A percentile compares a stretch with the other conserved stretches of the same genome.
These are phyloP conservation scores for Cyanistes caeruleus DNA, from an alignment of 2,113 vertebrate genomes.

Conservation along the genomic window DNA sequence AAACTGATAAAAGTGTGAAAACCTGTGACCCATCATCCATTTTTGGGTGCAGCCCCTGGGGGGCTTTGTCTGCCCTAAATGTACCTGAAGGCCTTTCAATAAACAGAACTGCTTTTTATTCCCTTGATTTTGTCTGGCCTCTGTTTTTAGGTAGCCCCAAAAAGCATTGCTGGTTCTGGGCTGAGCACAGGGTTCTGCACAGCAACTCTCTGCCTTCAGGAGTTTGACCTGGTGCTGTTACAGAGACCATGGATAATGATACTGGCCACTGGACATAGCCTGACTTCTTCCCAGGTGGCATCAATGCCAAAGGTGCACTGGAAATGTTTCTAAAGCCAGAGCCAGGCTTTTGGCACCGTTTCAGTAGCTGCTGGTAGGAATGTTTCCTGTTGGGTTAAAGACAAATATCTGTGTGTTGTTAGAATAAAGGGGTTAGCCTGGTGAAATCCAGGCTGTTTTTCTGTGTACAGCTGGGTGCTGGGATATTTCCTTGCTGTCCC, in stretches of 20 bases:
- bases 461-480: accelerated
- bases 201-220: neutral
- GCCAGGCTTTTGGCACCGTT: neutral
- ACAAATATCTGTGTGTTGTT: neutral
- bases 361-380: neutral
- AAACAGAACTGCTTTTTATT: neutral
- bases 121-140: neutral
- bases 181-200: neutral
- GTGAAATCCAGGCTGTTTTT: neutral
- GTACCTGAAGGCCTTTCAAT: neutral
- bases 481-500: neutral
- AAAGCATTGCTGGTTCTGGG: neutral
- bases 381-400: neutral
- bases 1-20: neutral
- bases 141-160: neutral
- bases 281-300: neutral
- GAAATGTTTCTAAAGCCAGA: neutral
- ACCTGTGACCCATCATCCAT: accelerated
- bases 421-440: neutral
- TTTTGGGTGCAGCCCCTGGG: neutral
- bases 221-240: neutral
- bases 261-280: neutral
- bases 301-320: neutral
- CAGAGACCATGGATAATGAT: neutral
- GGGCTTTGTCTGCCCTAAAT: neutral